phyloP scores from a whole-genome alignment of 2,113 vertebrate genomes.

The Oncorhynchus kisutch region DNA sequence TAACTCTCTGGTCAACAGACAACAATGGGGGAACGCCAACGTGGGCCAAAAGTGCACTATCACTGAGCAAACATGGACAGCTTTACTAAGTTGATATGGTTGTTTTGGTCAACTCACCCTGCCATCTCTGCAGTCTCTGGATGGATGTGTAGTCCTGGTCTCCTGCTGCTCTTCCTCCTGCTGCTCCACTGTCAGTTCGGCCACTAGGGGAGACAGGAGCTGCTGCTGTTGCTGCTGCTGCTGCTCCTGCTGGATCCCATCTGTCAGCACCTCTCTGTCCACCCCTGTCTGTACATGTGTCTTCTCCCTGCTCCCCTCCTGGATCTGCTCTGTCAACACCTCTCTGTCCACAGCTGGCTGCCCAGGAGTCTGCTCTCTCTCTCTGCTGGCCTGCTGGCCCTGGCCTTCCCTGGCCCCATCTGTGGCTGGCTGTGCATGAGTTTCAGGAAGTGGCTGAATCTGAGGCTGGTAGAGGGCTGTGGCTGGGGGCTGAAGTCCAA shows the following conservation, averaged over 20 bases:
- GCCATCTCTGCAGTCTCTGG: constrained; percentile 37
- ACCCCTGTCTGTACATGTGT: constrained; percentile 64
- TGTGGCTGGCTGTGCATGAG: constrained; percentile 50
- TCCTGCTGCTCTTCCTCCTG: constrained; percentile 35
- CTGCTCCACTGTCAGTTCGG: constrained; percentile 22
- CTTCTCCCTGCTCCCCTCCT: constrained; percentile 40
- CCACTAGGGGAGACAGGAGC: constrained; percentile 52
- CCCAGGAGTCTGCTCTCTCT: constrained; percentile 63
- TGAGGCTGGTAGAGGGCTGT: constrained; percentile 63
- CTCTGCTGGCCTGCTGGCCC: constrained; percentile 13
- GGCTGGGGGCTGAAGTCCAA: constrained; percentile 57
- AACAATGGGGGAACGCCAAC: too few species aligned
- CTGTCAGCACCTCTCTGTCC: constrained; percentile 81
- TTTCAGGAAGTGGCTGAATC: constrained; percentile 74
- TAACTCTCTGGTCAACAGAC: too few species aligned
- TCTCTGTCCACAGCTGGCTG: constrained; percentile 42
- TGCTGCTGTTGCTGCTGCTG: constrained; percentile 29
- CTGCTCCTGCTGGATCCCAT: constrained; percentile 40
- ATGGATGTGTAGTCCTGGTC: constrained; percentile 24
- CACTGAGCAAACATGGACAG: too few species aligned
- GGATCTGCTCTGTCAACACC: constrained; percentile 36
- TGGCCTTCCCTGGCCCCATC: constrained; percentile 25
- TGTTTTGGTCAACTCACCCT: constrained; percentile 48
- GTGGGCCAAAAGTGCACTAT: too few species aligned
- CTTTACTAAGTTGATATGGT: too few species aligned